Base-by-base conservation (phyloP, 2,888 invertebrate species). In the Leistus spinibarbis region DNA sequence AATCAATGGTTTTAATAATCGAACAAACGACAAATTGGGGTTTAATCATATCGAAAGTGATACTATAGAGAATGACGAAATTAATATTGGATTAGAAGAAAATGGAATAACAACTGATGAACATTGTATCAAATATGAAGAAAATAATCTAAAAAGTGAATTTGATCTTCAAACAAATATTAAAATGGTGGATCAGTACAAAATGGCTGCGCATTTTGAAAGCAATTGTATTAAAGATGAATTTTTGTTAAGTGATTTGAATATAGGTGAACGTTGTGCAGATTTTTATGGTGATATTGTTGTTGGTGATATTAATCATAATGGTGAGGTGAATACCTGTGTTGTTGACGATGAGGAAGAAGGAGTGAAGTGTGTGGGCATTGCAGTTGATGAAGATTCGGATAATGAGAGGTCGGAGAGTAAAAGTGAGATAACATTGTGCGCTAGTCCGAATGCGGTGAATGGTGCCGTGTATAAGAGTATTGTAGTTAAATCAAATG, bases 401-500 rank as follows among this genome's bases (percentile, higher is more conserved):
- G 82, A 81, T 77, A 82, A 80, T 23, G 81, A 82, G 76, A 78
- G 79, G 17, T 81, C 81, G 56, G 82, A 82, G 69, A 82, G 81
- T 69, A 79, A 78, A 68, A 82, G 82, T 54, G 83, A 83, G 76
- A 80, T 80, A 76, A 82, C 84, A 54, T 79, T 84, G 56, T 73
- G 62, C 16, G 57, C 40, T n/a, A 20, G 54, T 72, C 64, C 40
- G 56, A 72, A 62, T 16, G 70, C 27, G 2, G 65, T 40, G 27
- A 65, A 0, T 40, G 20, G 7, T 40, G 16, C 4, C 27, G 22
- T 40, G 40, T 23, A 13, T 66, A 40, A 27, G 13, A 27, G 56
- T 67, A 5, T 27, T 23, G 78, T 53, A 76, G 17, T 76, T 57
- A 82, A 82, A 72, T 84, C 85, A n/a, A 82, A 84, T 63, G 87